These are phyloP conservation scores for Ochlodes sylvanus DNA, from an alignment of 2,888 invertebrate genomes.

Conservation along the genomic window DNA sequence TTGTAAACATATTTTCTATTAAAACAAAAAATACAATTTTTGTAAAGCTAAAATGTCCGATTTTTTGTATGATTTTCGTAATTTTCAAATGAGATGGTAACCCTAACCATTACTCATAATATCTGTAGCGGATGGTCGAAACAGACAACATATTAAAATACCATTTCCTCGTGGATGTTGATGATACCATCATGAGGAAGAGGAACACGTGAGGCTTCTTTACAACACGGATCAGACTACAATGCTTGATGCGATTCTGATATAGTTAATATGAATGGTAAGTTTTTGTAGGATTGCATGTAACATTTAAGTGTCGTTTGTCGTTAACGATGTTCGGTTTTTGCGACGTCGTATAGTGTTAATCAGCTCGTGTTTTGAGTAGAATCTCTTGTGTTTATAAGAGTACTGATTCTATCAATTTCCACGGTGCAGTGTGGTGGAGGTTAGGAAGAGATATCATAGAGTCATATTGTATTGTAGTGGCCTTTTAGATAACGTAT, in stretches of 20 bases:
- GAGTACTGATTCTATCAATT: background rate
- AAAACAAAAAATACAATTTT: too few relatives aligned
- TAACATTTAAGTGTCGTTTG: background rate
- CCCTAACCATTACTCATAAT: conserved; percentile 6
- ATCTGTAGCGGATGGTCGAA: conserved; percentile 23
- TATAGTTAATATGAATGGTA: conserved; percentile 1
- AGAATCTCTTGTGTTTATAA: background rate
- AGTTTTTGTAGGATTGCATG: conserved; percentile 5
- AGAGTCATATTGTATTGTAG: too few relatives aligned
- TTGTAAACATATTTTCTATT: too few relatives aligned
- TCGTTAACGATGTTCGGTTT: background rate
- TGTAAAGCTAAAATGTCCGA: too few relatives aligned
- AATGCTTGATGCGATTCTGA: conserved; percentile 27
- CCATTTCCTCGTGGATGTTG: conserved; percentile 36
- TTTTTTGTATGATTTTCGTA: too few relatives aligned
- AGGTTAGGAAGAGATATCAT: too few relatives aligned
- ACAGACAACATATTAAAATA: conserved; percentile 34
- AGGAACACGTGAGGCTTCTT: conserved; percentile 29
- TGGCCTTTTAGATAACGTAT: too few relatives aligned
- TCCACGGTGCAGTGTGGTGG: too few relatives aligned
- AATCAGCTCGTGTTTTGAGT: background rate
- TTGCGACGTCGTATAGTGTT: background rate
- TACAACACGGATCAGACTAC: conserved; percentile 19
- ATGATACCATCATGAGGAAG: conserved; percentile 41
- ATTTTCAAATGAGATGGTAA: too few relatives aligned